Evolutionary conservation across 2,113 vertebrate genomes (phyloP), one percentile per base, ranked within the genome.

Genomic region (Chloroceryle aenea): DNA sequence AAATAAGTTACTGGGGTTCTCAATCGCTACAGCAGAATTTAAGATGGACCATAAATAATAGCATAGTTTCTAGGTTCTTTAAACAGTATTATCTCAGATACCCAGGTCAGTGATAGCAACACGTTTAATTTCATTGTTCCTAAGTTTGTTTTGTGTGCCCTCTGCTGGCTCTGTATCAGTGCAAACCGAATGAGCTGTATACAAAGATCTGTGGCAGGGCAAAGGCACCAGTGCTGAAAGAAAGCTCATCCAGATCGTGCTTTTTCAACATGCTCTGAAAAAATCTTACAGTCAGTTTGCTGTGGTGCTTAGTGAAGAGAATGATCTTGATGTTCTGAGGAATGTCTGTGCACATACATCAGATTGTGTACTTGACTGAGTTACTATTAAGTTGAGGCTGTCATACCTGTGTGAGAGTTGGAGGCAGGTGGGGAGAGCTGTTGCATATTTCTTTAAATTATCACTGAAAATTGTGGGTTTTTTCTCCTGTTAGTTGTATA

Each of bases 171-270:
- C 1, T 34, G 7, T 22, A 14, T 82, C 30, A 34, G 14, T 27
- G 12, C 19, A 58, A 15, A 76, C 52, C 1, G 0, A 53, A 10
- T 23, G 15, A 68, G 47, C 4, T 1, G 5, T 62, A 13, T 4
- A 14, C 18, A 22, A 27, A 32, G 5, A n/a, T 34, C 21, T 23
- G 12, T 68, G 34, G 14, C 27, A 63, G 25, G 7, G 6, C 10
- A 12, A 19, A 45, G 30, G 19, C 30, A 52, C 25, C 14, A 30
- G 15, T n/a, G 17, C 68, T 72, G 40, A 82, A 76, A 73, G 53
- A 10, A 67, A 50, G 21, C 22, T 55, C 7, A 45, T 68, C 12
- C 17, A 63, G 7, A 61, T 45, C 32, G 69, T 71, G 12, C 38
- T 40, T 92, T 91, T 90, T 82, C 75, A 50, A 4, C 16, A 9